Evolutionary conservation across 2,797 vertebrate genomes (phyloP).

Genomic region (Clamator glandarius): DNA sequence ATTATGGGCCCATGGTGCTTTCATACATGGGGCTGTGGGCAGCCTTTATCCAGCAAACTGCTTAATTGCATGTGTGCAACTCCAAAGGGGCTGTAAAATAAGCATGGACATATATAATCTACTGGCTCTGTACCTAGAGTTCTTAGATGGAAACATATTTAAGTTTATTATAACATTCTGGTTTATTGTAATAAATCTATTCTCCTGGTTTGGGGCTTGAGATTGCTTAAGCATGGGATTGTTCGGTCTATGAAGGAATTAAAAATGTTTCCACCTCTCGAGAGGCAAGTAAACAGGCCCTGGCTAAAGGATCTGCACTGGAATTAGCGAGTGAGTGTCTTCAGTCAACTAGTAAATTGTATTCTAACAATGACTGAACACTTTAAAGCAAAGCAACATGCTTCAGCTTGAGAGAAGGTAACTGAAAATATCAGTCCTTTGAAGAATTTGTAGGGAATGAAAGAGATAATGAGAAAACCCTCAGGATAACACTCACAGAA

Average conservation of each 20-base stretch:
- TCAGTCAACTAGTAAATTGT: background rate
- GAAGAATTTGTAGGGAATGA: background rate
- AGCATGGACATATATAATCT: background rate
- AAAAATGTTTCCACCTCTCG: background rate
- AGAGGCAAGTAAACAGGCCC: background rate
- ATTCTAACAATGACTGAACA: background rate
- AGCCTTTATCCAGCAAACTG: background rate
- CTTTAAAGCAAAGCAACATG: background rate
- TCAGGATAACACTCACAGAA: background rate
- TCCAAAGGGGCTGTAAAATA: background rate
- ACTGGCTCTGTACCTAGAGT: background rate
- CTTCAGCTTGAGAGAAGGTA: background rate
- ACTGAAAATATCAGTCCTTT: background rate
- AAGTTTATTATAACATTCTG: background rate
- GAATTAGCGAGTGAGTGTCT: background rate
- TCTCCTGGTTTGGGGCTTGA: background rate
- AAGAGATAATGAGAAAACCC: background rate
- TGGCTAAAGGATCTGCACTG: background rate
- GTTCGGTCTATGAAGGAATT: background rate
- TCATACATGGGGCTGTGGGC: background rate
- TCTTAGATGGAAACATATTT: background rate
- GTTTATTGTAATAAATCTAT: background rate
- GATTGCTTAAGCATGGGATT: background rate
- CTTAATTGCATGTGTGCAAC: background rate
- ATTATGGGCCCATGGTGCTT: background rate